Evolutionary conservation across 2,888 invertebrate species (phyloP), one percentile per base, ranked within the genome.

Genomic region (Dicyrtoma fusca): DNA sequence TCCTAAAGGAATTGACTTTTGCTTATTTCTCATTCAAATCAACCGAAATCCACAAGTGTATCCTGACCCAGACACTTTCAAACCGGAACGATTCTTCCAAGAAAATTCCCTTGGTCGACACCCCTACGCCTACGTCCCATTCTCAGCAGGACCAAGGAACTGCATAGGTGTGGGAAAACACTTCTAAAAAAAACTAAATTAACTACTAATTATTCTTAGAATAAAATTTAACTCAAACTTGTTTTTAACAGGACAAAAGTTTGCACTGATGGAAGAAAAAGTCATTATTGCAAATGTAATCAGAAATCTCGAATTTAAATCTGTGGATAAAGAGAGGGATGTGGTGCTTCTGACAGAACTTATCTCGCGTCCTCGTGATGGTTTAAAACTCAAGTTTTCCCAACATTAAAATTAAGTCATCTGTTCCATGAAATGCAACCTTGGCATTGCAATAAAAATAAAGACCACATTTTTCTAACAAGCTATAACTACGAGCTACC

Each of bases 41-140:
- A 87, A 87, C 77, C 81, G 84, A 21, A 84, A 87, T 80, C 82
- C 83, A 1, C 80, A 82, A 21, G 81, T 83, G 65, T 87, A 84
- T 78, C 84, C 85, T 0, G 82, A 86, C 65, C 86, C 87, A 0
- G 84, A 86, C 61, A 81, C 75, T 57, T 87, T 85, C 80, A 83
- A 85, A 74, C 87, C 87, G 0, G 85, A 86, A 76, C 81, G 86
- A 51, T 87, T 87, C 81, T 79, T 84, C 14, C 82, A 84, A 1
- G 85, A 86, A 74, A 84, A 84, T 71, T 77, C 77, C 1, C 74
- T 72, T 1, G 82, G 82, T 1, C 81, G 86, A 59, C 84, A 86
- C 80, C 83, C 84, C 1, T 84, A 82, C 71, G 82, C 83, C 1
- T 84, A 82, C 71, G 81, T 84, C 17, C 84, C 84, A 13, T 84